Conservation (phyloP, 2,888 invertebrate genomes). For the Cantharis rufa region DNA sequence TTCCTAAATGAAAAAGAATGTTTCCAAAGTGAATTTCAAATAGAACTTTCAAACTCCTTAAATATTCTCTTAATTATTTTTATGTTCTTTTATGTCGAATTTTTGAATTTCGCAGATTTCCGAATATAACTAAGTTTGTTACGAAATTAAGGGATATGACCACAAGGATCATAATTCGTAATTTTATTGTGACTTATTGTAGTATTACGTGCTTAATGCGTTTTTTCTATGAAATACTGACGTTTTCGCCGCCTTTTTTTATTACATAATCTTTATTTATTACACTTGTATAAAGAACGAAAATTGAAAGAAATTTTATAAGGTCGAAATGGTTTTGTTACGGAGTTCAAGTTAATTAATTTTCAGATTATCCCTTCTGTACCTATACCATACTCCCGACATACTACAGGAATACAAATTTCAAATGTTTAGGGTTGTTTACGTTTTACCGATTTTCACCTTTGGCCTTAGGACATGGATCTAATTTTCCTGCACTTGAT, state of each 20-base stretch:
- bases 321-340: background rate
- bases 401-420: background rate
- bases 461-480: background rate
- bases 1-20: background rate
- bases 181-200: slow-evolving; percentile 4
- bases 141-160: background rate
- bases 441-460: background rate
- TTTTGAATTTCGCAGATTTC: background rate
- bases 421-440: background rate
- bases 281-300: background rate
- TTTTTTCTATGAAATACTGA: slow-evolving; percentile 9
- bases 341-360: background rate
- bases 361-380: background rate
- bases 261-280: background rate
- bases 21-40: background rate
- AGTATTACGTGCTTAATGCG: slow-evolving; percentile 22
- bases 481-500: background rate
- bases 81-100: background rate
- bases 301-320: background rate
- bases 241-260: background rate
- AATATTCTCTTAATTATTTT: background rate
- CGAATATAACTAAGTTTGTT: background rate
- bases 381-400: background rate
- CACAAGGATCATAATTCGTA: background rate
- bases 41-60: background rate